Evolutionary conservation across 92 coral and sea anemone genomes (phyloP).

Genomic region (Heliopora coerulea): DNA sequence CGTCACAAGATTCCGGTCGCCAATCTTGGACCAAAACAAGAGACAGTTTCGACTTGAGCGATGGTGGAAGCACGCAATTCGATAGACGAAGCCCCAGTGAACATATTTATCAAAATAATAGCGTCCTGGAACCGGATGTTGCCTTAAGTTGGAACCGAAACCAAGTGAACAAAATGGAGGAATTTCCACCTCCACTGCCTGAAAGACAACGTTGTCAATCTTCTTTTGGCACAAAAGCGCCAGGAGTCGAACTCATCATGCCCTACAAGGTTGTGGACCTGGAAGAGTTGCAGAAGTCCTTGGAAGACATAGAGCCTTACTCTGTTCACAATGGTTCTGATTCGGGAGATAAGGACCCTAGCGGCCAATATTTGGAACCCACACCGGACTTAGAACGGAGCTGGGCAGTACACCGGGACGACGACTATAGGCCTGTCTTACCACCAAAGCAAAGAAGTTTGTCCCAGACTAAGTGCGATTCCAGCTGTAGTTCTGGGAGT

Average conservation of each 20-base stretch:
- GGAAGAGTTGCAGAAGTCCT: constrained; percentile 17
- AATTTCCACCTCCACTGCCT: constrained; percentile 25
- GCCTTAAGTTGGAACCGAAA: background rate
- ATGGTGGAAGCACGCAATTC: background rate
- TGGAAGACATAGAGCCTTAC: constrained; percentile 33
- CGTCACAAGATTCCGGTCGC: constrained; percentile 29
- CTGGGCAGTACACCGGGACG: no score
- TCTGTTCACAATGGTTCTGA: background rate
- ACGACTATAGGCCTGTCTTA: constrained; percentile 21
- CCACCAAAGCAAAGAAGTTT: constrained; percentile 11
- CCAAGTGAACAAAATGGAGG: background rate
- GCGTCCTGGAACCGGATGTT: background rate
- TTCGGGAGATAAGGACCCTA: constrained; percentile 7
- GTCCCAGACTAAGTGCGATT: constrained; percentile 3
- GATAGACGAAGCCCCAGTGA: constrained; percentile 5
- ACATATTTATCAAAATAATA: constrained; percentile 1
- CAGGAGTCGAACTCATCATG: constrained; percentile 16
- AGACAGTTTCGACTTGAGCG: constrained; percentile 22
- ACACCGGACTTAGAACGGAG: no score
- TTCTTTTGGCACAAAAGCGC: background rate
- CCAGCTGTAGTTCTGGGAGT: background rate
- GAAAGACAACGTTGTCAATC: background rate
- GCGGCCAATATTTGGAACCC: background rate
- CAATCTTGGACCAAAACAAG: constrained; percentile 14
- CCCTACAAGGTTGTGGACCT: constrained; percentile 37